phyloP scores from a whole-genome alignment of 1,140 invertebrate genomes.

The Sipha flava region DNA sequence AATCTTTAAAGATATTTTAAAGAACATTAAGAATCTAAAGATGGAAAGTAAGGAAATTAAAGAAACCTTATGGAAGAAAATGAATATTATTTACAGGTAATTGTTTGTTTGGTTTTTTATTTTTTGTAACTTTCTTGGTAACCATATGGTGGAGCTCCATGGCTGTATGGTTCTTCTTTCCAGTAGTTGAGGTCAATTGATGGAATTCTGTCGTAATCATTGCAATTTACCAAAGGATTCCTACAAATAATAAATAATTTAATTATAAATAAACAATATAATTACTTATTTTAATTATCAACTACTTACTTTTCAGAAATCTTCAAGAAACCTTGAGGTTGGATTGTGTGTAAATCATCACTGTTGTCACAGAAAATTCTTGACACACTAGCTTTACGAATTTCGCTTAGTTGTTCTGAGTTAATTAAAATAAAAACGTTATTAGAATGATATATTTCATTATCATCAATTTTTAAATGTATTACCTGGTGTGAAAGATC shows the following conservation, averaged over 20 bases:
- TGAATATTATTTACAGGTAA: conserved; percentile 26
- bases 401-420: conserved; percentile 73
- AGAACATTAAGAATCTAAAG: conserved; percentile 10
- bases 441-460: background rate
- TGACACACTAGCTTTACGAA: conserved; percentile 72
- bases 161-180: conserved; percentile 37
- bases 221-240: conserved; percentile 57
- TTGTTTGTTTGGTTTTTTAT: conserved; percentile 21
- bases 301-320: conserved; percentile 51
- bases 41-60: background rate
- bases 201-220: conserved; percentile 49
- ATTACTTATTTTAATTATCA: background rate
- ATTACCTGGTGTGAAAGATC: conserved; percentile 64
- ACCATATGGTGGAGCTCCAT: conserved; percentile 10
- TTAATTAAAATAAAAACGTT: conserved; percentile 15
- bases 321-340: conserved; percentile 55
- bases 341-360: conserved; percentile 63
- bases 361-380: conserved; percentile 81
- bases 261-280: background rate
- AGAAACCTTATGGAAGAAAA: conserved; percentile 30
- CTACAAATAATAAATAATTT: conserved; percentile 44
- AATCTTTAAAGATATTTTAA: conserved; percentile 5
- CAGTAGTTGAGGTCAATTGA: conserved; percentile 50
- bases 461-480: background rate
- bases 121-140: conserved; percentile 31